These are phyloP conservation scores for Albula goreensis DNA, from an alignment of 2,113 vertebrate species.

Conservation along the genomic window DNA sequence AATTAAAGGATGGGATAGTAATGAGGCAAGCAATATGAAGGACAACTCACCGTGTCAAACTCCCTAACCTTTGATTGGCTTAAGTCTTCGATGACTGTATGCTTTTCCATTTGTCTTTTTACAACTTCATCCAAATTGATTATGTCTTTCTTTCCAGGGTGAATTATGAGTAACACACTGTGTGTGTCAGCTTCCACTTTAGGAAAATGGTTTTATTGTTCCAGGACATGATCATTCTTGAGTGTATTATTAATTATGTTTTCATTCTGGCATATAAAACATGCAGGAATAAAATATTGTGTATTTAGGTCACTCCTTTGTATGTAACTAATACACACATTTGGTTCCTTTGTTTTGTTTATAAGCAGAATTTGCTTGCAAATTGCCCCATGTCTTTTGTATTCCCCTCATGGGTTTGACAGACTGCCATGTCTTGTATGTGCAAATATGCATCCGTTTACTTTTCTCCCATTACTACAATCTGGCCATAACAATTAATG, in stretches of 20 bases:
- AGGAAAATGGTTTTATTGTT: background rate
- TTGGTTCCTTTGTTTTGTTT: no score
- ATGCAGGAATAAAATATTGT: background rate
- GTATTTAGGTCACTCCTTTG: no score
- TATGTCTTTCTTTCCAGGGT: constrained; percentile 2
- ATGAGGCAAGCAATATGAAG: constrained; percentile 30
- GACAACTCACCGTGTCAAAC: background rate
- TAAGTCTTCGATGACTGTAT: constrained; percentile 9
- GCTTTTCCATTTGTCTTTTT: constrained; percentile 16
- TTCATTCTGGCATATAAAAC: background rate
- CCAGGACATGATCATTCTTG: background rate
- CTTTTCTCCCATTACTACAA: background rate
- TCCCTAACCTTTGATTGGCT: constrained; percentile 14
- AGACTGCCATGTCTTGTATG: no score
- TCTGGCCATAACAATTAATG: background rate
- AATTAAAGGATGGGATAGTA: constrained; percentile 32
- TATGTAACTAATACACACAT: no score
- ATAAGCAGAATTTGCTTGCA: no score
- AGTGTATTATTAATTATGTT: background rate
- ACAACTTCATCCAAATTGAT: constrained; percentile 12
- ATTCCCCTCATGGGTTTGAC: no score
- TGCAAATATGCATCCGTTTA: background rate
- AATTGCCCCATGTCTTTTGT: no score
- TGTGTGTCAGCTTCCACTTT: background rate
- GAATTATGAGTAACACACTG: constrained; percentile 1